A percentile compares a stretch with the other conserved stretches of the same genome.
These are phyloP conservation scores for Botia almorhae DNA, from an alignment of 2,797 vertebrate species.

Conservation along the genomic window DNA sequence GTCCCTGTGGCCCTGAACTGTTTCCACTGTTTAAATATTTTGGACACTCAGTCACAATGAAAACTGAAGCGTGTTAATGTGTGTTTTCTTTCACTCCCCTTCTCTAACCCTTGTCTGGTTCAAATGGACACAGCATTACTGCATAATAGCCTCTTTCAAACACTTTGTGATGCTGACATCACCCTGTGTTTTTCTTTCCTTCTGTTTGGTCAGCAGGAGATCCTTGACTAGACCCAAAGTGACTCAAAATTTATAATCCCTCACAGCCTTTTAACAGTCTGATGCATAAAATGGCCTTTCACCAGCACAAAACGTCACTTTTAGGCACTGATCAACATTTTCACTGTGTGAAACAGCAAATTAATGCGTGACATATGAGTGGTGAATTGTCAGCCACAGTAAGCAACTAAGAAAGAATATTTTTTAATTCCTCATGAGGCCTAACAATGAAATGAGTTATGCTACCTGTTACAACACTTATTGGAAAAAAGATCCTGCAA, in stretches of 20 bases:
- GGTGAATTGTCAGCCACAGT: background rate
- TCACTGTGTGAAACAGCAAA: background rate
- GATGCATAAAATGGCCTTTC: constrained; percentile 10
- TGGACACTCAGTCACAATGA: constrained; percentile 14
- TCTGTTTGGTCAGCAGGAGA: constrained; percentile 33
- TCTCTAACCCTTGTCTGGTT: constrained; percentile 15
- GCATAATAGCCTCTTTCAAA: constrained; percentile 55
- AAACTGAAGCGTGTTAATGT: constrained; percentile 10
- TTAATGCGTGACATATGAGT: background rate
- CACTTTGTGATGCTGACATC: constrained; percentile 58
- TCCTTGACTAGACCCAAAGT: constrained; percentile 42
- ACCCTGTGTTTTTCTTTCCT: constrained; percentile 40
- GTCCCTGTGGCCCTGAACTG: constrained; percentile 65
- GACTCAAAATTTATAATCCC: constrained; percentile 13
- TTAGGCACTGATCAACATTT: constrained; percentile 3
- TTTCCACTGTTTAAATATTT: constrained; percentile 65
- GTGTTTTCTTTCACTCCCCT: background rate
- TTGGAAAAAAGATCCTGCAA: background rate
- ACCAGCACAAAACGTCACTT: constrained; percentile 20
- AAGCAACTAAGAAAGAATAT: constrained; percentile 11
- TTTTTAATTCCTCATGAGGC: background rate
- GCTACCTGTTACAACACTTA: background rate
- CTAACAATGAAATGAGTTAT: background rate
- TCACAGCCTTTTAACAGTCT: constrained; percentile 12
- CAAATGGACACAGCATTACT: constrained; percentile 61